Conservation (phyloP, 2,113 vertebrate genomes). For the Hippocampus barbouri region DNA sequence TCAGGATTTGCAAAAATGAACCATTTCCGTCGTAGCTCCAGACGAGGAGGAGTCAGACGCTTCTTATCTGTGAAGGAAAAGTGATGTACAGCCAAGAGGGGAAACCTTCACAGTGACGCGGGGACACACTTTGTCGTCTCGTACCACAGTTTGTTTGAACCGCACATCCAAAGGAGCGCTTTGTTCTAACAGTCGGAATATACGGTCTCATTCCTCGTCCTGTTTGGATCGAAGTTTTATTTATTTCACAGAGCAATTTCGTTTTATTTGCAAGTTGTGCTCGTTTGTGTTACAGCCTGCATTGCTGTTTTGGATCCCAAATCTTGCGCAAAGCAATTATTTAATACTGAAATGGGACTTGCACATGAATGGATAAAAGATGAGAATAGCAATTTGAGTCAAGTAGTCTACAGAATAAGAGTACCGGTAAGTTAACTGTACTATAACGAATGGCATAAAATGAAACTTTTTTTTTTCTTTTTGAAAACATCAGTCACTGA, state of each 20-base stretch:
- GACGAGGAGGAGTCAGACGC: slow-evolving; percentile 54
- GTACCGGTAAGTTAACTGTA: too few species aligned
- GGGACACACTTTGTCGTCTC: slow-evolving; percentile 40
- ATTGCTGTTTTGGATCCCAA: background rate
- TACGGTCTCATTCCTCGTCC: slow-evolving; percentile 9
- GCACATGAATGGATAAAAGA: background rate
- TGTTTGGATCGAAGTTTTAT: background rate
- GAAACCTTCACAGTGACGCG: slow-evolving; percentile 30
- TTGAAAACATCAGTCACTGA: too few species aligned
- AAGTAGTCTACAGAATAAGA: too few species aligned
- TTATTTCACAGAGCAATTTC: background rate
- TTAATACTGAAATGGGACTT: background rate
- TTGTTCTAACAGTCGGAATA: slow-evolving; percentile 27
- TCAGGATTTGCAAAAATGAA: slow-evolving; percentile 43
- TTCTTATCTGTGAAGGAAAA: slow-evolving; percentile 57
- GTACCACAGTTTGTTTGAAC: slow-evolving; percentile 49
- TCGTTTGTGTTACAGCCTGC: slow-evolving; percentile 1
- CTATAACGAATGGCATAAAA: too few species aligned
- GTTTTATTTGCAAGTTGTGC: background rate
- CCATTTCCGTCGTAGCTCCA: slow-evolving; percentile 31
- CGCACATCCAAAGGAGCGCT: slow-evolving; percentile 26
- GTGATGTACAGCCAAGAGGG: slow-evolving; percentile 52
- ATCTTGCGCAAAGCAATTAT: background rate
- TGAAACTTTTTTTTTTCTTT: too few species aligned
- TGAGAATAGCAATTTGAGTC: too few species aligned